A percentile compares a stretch with the other conserved stretches of the same genome.
These are phyloP conservation scores for Agelas oroides DNA, from an alignment of 37 sponge, comb jelly and placozoan genomes.

Conservation along the genomic window DNA sequence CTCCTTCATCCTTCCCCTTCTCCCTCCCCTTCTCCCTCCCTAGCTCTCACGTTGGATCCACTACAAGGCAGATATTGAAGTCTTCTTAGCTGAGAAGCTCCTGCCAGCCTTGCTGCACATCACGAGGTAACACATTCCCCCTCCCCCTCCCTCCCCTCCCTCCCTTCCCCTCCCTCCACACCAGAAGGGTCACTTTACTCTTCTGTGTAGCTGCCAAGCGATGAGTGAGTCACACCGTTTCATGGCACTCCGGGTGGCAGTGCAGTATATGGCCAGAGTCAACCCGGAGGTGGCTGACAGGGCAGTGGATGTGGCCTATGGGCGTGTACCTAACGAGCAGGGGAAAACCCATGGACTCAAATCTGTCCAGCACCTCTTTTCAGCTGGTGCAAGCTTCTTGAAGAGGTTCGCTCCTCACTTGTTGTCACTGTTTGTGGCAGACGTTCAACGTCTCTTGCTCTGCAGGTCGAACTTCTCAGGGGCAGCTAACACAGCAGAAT, in stretches of 20 bases:
- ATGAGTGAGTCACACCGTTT: background rate
- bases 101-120: constrained; percentile 66
- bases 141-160: background rate
- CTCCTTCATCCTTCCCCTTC: too few relatives aligned
- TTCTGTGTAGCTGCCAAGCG: background rate
- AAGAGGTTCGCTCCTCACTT: too few relatives aligned
- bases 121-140: constrained; percentile 13
- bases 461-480: constrained; percentile 62
- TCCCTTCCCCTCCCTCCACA: background rate
- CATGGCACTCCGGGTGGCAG: constrained; percentile 41
- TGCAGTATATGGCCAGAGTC: constrained; percentile 62
- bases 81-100: constrained; percentile 47
- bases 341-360: constrained; percentile 34
- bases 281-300: constrained; percentile 69
- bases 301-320: constrained; percentile 30
- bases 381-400: constrained; percentile 57
- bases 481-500: constrained; percentile 60
- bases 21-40: too few relatives aligned
- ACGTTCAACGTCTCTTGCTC: background rate
- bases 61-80: constrained; percentile 40
- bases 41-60: constrained; percentile 65
- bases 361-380: constrained; percentile 62
- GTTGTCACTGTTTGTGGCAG: too few relatives aligned
- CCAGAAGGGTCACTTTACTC: background rate
- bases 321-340: background rate